Conservation (phyloP, 1,140 invertebrate genomes). For the Apis dorsata region DNA sequence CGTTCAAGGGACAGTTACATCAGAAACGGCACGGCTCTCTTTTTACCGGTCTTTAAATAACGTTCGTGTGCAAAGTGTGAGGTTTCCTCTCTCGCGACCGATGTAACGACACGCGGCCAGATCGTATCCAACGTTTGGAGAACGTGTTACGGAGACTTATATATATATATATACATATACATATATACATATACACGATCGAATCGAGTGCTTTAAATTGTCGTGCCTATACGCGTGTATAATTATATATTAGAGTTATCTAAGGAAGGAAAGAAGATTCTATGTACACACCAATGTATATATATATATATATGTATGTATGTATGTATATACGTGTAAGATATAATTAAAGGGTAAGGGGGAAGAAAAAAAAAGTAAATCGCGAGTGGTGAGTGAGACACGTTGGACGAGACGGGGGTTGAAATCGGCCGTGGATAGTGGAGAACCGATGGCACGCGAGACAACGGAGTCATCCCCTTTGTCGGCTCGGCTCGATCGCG, state of each 20-base stretch:
- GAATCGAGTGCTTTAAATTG: slow-evolving; percentile 25
- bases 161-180: too few relatives aligned
- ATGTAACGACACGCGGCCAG: slow-evolving; percentile 20
- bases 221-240: slow-evolving; percentile 8
- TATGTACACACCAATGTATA: not conserved
- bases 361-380: too few relatives aligned
- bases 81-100: slow-evolving; percentile 13
- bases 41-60: slow-evolving; percentile 45
- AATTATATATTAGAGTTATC: not conserved
- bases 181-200: not conserved
- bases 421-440: not conserved
- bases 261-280: not conserved
- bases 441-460: slow-evolving; percentile 62
- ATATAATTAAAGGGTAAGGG: not conserved
- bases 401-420: not conserved
- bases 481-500: slow-evolving; percentile 44
- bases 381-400: not conserved
- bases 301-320: not conserved
- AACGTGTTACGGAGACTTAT: slow-evolving; percentile 5
- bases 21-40: slow-evolving; percentile 37
- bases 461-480: slow-evolving; percentile 39
- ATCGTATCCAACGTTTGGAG: not conserved
- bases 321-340: not conserved
- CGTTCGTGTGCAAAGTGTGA: slow-evolving; percentile 18
- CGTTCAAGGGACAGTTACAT: slow-evolving; percentile 57